These are phyloP conservation scores for Agrotis segetum DNA, from an alignment of 2,888 invertebrate species.

Conservation along the genomic window DNA sequence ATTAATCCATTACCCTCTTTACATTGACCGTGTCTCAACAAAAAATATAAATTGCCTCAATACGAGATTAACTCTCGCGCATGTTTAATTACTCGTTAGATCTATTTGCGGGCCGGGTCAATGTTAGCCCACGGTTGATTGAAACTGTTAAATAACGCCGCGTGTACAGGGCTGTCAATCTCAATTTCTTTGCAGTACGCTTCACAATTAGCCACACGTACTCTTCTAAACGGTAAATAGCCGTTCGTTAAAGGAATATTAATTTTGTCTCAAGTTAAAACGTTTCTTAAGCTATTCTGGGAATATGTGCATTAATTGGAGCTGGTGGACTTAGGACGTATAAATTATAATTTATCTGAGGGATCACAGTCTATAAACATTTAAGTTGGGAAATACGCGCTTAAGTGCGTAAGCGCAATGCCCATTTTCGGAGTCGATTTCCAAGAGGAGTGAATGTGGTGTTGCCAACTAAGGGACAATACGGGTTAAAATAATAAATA, in stretches of 20 bases:
- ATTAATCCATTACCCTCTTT: conserved; percentile 16
- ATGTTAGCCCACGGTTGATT: conserved; percentile 81
- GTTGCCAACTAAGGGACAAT: conserved; percentile 42
- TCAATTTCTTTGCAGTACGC: conserved; percentile 70
- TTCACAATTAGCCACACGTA: conserved; percentile 70
- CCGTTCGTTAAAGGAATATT: conserved; percentile 54
- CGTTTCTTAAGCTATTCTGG: conserved; percentile 37
- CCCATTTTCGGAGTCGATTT: conserved; percentile 38
- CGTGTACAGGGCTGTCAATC: conserved; percentile 73
- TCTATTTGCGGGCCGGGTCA: conserved; percentile 82
- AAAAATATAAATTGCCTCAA: conserved; percentile 51
- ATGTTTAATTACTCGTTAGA: conserved; percentile 64
- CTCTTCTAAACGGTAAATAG: conserved; percentile 69
- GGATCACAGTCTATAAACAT: conserved; percentile 27
- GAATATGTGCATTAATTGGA: conserved; percentile 36
- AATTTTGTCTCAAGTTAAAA: conserved; percentile 36
- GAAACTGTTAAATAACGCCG: conserved; percentile 73
- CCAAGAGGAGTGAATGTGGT: conserved; percentile 39
- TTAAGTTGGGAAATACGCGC: conserved; percentile 30
- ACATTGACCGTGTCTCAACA: conserved; percentile 27
- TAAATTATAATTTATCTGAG: conserved; percentile 45
- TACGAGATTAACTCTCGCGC: conserved; percentile 53
- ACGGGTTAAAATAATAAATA: conserved; percentile 48
- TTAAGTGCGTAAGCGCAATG: conserved; percentile 31
- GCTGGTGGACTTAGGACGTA: conserved; percentile 13